Percentiles rank a stretch among this genome's conserved stretches.
phyloP scores from a whole-genome alignment of 2,888 invertebrate species.

The Camptogramma bilineatum region DNA sequence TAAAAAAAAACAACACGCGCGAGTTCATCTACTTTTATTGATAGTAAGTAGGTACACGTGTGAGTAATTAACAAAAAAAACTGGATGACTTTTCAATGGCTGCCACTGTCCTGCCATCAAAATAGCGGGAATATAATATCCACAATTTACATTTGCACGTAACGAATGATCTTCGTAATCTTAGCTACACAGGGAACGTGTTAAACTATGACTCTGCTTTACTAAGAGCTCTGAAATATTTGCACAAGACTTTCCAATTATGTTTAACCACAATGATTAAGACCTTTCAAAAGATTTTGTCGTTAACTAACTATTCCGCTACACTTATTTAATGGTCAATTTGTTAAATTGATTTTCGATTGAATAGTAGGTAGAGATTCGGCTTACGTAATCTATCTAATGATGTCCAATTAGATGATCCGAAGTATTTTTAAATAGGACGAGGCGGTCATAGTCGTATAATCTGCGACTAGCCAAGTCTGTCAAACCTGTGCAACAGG shows the following conservation, averaged over 20 bases:
- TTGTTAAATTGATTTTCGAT: slow-evolving; percentile 23
- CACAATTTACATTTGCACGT: too few relatives aligned
- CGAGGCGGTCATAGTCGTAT: slow-evolving; percentile 21
- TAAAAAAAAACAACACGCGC: too few relatives aligned
- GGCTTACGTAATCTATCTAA: slow-evolving; percentile 19
- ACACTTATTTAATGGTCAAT: slow-evolving; percentile 10
- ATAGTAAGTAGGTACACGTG: neutral
- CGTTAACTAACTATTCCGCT: slow-evolving; percentile 14
- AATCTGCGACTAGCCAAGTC: slow-evolving; percentile 22
- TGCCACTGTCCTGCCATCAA: too few relatives aligned
- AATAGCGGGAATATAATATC: too few relatives aligned
- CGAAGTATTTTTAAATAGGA: slow-evolving; percentile 23
- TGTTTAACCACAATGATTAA: slow-evolving; percentile 18
- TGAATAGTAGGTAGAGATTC: neutral
- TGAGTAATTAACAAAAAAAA: too few relatives aligned
- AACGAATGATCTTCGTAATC: too few relatives aligned
- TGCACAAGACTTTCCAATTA: slow-evolving; percentile 16
- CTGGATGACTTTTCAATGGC: too few relatives aligned
- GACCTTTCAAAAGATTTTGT: slow-evolving; percentile 20
- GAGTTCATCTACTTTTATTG: too few relatives aligned
- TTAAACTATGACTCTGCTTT: slow-evolving; percentile 4
- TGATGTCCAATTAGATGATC: slow-evolving; percentile 21
- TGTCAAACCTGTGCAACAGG: slow-evolving; percentile 29
- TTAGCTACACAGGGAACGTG: too few relatives aligned
- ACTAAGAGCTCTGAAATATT: slow-evolving; percentile 2